Base-by-base conservation (phyloP, 2,888 invertebrate genomes). In the Cosmia pyralina region DNA sequence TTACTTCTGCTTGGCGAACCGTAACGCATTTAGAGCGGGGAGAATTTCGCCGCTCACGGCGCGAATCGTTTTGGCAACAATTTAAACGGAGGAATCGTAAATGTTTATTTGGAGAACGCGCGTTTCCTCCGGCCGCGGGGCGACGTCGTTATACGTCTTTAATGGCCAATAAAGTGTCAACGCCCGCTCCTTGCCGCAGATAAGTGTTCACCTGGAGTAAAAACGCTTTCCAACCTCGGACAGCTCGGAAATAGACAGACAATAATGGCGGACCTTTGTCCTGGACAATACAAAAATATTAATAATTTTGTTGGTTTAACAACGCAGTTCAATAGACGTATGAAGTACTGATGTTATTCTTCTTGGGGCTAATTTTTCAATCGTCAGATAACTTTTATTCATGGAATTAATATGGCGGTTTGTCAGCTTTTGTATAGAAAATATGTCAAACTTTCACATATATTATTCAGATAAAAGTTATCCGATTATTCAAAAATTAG, bases 161-260 rank as follows among this genome's bases (percentile, higher is more conserved):
- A 95, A 95, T 94, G 93, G 93, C 93, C 94, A 94, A 95, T 95
- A 94, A 95, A 94, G 92, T 93, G 94, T 94, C 95, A 93, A 90
- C 94, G 92, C 91, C 89, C 90, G 90, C 88, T 90, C 89, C 88
- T 87, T 83, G 87, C 88, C 88, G 81, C 89, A 92, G 93, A 92
- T 93, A 93, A 92, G 91, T 91, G 91, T 91, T 90, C 88, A 92
- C 94, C 94, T 94, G 94, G 90, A 91, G 87, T 86, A 87, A 87
- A 83, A 86, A 86, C 83, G 81, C 69, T 87, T 78, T 41, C 46
- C 75, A 60, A 76, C 79, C 81, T 72, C 74, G 71, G 57, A 76
- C 67, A 68, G 58, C 64, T 65, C 50, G 68, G 34, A 75, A 81
- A 71, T 71, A 79, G 63, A 69, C 70, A 72, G 57, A 67, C 70